Base-by-base conservation (phyloP, 2,113 vertebrate genomes). In the Ploceus nigricollis region DNA sequence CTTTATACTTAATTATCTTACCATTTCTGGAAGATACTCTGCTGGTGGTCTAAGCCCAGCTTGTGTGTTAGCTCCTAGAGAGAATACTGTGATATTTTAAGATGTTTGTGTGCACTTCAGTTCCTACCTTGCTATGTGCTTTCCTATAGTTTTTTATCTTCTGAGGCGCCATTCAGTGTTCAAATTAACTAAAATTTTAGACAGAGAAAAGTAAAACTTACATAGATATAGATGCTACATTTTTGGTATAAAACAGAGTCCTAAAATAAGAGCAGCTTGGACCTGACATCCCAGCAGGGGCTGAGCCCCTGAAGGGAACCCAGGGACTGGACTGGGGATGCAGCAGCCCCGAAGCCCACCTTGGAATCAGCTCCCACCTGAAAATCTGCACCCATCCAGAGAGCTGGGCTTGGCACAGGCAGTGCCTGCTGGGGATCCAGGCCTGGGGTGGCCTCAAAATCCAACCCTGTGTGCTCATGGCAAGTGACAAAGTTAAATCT, bases 391-490 rank as follows among this genome's bases (percentile, higher is more conserved):
- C 19, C 56, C 37, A 21, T 15, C 20, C 35, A 16, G 35, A 31
- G 78, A 64, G 37, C 44, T 72, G 82, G 22, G 11, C 39, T 88
- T 71, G 73, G 31, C 21, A 33, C 0, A 1, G 42, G 15, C 5
- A 0, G 25, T 0, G 35, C 31, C 47, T 4, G 9, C 15, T 75
- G 47, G 51, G 11, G 13, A 8, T 40, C n/a, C 42, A 50, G 31
- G 30, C 21, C 22, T 56, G 56, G 37, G 23, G 3, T 53, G 33
- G 14, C 18, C 79, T 87, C 54, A 79, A 69, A 69, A 33, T 22
- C 33, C 71, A 61, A 5, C 1, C 0, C 61, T 28, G 20, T 17
- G 47, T 0, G 1, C 37, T 88, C 3, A 1, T 19, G 58, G 61
- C 51, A 86, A 64, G 33, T 48, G 60, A 33, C 71, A 88, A 87